A percentile compares a stretch with the other conserved stretches of the same genome.
Conservation (phyloP, 2,888 invertebrate genomes). For the Melanophora roralis region DNA sequence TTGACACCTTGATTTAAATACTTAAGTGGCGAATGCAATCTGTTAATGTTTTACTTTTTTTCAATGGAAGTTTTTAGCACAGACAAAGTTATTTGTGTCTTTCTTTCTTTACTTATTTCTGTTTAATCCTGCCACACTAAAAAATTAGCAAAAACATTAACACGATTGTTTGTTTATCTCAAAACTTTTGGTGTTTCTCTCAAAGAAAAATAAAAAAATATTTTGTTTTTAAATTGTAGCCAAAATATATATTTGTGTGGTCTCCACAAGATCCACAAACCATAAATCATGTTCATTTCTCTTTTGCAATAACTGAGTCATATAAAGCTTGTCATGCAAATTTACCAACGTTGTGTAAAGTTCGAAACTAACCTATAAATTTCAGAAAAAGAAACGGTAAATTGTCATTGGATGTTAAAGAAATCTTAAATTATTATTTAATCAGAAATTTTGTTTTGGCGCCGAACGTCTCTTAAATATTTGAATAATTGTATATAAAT, state of each 20-base stretch:
- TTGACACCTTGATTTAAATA: constrained; percentile 50
- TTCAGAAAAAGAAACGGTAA: constrained; percentile 32
- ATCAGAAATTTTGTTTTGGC: constrained; percentile 23
- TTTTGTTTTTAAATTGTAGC: constrained; percentile 15
- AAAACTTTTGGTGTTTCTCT: not conserved
- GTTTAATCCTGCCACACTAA: constrained; percentile 51
- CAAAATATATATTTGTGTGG: constrained; percentile 25
- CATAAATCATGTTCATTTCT: constrained; percentile 52
- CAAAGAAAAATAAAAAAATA: not conserved
- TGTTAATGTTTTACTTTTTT: constrained; percentile 32
- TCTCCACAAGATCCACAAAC: constrained; percentile 26
- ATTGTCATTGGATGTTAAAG: constrained; percentile 11
- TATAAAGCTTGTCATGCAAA: not conserved
- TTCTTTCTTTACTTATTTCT: not conserved
- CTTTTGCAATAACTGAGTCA: constrained; percentile 33
- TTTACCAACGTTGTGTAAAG: not conserved
- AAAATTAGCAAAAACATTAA: constrained; percentile 51
- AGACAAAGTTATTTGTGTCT: constrained; percentile 24
- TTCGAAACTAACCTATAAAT: constrained; percentile 29
- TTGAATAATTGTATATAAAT: too few relatives aligned
- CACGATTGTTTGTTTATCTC: constrained; percentile 35
- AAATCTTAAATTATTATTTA: constrained; percentile 30
- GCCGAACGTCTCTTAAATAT: constrained; percentile 40
- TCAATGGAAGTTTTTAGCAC: constrained; percentile 43
- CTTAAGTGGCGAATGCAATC: constrained; percentile 13